These are phyloP conservation scores for Diceros bicornis DNA, from an alignment of 2,797 vertebrate species.

Conservation along the genomic window DNA sequence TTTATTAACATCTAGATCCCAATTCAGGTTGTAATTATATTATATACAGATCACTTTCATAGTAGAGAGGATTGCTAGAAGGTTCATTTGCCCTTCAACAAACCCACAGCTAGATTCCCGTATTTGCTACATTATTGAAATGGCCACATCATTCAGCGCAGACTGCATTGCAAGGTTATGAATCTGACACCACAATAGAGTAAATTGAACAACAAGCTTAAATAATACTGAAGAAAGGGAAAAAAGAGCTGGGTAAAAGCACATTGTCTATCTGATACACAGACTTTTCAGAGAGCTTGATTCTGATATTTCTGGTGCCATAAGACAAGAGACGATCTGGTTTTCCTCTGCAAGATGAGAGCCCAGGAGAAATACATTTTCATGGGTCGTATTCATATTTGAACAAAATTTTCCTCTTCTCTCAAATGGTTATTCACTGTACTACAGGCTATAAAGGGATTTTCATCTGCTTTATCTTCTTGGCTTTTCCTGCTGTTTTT, in stretches of 20 bases:
- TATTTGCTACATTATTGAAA: background rate
- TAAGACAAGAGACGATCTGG: conserved; percentile 50
- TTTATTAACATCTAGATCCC: background rate
- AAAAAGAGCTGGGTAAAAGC: background rate
- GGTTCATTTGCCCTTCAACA: conserved; percentile 14
- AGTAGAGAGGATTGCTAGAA: background rate
- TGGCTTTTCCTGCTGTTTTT: conserved; percentile 86
- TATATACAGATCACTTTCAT: background rate
- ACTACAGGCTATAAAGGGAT: conserved; percentile 78
- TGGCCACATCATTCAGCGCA: background rate
- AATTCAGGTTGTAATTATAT: background rate
- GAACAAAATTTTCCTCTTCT: conserved; percentile 23
- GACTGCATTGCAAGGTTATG: background rate
- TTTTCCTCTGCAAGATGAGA: conserved; percentile 10
- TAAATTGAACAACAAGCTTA: conserved; percentile 28
- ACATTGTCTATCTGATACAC: background rate
- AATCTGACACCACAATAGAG: background rate
- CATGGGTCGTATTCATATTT: conserved; percentile 67
- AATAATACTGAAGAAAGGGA: background rate
- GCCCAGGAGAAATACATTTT: conserved; percentile 72
- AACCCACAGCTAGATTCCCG: background rate
- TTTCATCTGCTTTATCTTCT: conserved; percentile 86
- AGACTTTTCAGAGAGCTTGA: background rate
- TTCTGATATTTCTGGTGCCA: conserved; percentile 4
- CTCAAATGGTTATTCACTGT: conserved; percentile 71